Base-by-base conservation (phyloP, 2,797 vertebrate genomes). In the Sylvia borin region DNA sequence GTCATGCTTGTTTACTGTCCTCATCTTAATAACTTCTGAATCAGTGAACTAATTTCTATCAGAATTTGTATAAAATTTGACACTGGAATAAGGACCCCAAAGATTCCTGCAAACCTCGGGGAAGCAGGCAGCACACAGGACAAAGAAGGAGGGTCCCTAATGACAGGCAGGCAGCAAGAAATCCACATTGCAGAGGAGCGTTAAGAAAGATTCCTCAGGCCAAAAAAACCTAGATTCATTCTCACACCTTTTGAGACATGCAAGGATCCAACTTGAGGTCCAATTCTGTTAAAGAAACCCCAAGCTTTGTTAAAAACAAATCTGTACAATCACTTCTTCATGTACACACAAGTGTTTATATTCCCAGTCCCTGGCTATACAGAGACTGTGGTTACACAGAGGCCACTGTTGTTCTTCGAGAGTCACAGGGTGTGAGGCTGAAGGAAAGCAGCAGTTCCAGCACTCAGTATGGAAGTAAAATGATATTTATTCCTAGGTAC, bases 391-490 rank as follows among this genome's bases (percentile, higher is more conserved):
- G 27, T 88, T 83, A 78, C 85, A 85, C 68, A 78, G 92, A 80
- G 57, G 40, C 47, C 40, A 4, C 22, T 54, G 66, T 13, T 77
- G 68, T 65, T 80, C 75, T 29, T 58, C 0, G 0, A 61, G 62
- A 83, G 70, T 38, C 13, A 3, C 60, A 83, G 89, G 47, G 74
- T 65, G 86, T 72, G 84, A 78, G 82, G 55, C 50, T 94, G 93
- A 95, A 90, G 73, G 76, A 92, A 94, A 94, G 87, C 89, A 96
- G 95, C 78, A 92, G 87, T 75, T 95, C 78, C 76, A 92, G 70
- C 2, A 0, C 79, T 83, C 79, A 53, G 72, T 72, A 66, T 48
- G 72, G 93, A 96, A 96, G 79, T 91, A 48, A 96, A 84, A 90
- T 0, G 75, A 85, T 75, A 83, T 92, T 96, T 97, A 94, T 95